These are phyloP conservation scores for Caenorhabditis becei DNA, from an alignment of 2,888 invertebrate genomes.

Conservation along the genomic window DNA sequence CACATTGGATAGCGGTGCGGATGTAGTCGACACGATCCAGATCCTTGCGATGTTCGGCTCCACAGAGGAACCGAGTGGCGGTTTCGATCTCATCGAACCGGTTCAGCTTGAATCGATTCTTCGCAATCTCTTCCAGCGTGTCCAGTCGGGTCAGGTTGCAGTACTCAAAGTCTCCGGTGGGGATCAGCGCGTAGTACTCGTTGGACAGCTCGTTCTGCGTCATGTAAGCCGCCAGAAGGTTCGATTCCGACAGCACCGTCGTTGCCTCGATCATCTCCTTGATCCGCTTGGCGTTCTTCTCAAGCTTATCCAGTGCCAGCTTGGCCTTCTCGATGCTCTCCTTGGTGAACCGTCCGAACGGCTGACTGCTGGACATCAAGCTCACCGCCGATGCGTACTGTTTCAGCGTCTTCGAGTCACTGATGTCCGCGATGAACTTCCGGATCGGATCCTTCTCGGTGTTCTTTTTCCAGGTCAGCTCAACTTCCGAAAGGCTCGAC, in stretches of 20 bases:
- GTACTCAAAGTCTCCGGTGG: conserved; percentile 83
- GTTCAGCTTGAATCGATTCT: conserved; percentile 52
- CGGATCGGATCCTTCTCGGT: conserved; percentile 59
- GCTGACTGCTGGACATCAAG: conserved; percentile 30
- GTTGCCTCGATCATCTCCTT: conserved; percentile 39
- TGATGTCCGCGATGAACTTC: conserved; percentile 82
- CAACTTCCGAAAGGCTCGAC: conserved; percentile 52
- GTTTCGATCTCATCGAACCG: conserved; percentile 62
- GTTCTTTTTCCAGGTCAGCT: conserved; percentile 55
- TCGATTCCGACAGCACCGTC: conserved; percentile 47
- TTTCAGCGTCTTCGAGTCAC: conserved; percentile 75
- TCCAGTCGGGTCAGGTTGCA: conserved; percentile 56
- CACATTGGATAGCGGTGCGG: conserved; percentile 74
- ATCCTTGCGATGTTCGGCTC: conserved; percentile 42
- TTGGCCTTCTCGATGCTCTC: conserved; percentile 61
- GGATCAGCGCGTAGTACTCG: conserved; percentile 84
- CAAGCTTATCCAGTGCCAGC: conserved; percentile 50
- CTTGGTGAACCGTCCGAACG: conserved; percentile 68
- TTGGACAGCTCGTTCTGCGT: conserved; percentile 82
- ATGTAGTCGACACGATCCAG: conserved; percentile 59
- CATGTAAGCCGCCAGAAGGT: conserved; percentile 38
- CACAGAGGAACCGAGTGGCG: conserved; percentile 60
- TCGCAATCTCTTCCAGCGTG: conserved; percentile 25
- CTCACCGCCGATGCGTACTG: conserved; percentile 54
- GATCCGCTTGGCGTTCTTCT: conserved; percentile 51